Evolutionary conservation across 1,140 invertebrate genomes (phyloP), one percentile per base, ranked within the genome.

Genomic region (Holotrichia oblita): DNA sequence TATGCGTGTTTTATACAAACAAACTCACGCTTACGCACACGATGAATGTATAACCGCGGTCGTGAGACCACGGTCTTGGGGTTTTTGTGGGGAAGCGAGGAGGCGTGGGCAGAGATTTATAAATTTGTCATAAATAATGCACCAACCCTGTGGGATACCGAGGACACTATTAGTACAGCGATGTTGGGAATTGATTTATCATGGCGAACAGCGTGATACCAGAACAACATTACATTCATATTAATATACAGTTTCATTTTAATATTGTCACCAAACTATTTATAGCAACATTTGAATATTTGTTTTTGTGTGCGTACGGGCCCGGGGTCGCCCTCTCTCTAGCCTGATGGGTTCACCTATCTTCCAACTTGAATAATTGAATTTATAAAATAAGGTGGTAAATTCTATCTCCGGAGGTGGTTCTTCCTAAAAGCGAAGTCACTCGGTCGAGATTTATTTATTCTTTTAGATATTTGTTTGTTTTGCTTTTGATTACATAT

Each of bases 241-340:
- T 85, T 86, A 86, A 86, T 85, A 85, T 84, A 82, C 81, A 78
- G 83, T 85, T 84, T 81, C 81, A 85, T 86, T 86, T 85, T 86
- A 86, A 86, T 86, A 86, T 86, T 86, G 85, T 86, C 85, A 86
- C 85, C 85, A 86, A 83, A 79, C 80, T 86, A 86, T 85, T 85
- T 85, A 85, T 86, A 84, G 81, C 79, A 78, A 20, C 41, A 74
- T 77, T 78, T 78, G 77, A 84, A 84, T 84, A 83, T 85, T 85
- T 83, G 83, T 84, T 84, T 84, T 85, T 69, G 59, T 69, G 22
- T n/a, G 61, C 61, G 82, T 81, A 79, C 80, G 78, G 55, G 17
- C 22, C 73, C 22, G 73, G n/a, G 61, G 20, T 69, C 61, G 22
- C 61, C 61, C 61, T 69, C 22, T 27, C 61, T 69, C 61, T 10